Evolutionary conservation across 2,888 invertebrate species (phyloP), one percentile per base, ranked within the genome.

Genomic region (Eueremaeus valkanovi): DNA sequence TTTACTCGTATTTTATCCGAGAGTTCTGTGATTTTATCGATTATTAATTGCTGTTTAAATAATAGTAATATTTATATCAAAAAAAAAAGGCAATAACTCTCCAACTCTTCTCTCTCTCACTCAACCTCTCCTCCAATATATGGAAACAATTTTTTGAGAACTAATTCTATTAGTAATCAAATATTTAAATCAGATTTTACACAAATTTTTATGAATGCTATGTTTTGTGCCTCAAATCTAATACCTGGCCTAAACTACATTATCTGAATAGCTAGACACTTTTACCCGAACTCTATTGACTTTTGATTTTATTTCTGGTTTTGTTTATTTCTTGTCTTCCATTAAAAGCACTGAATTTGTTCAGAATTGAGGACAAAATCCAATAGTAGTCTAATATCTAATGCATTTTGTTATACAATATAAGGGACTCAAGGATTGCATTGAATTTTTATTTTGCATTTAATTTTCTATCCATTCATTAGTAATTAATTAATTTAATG

Each of bases 1-100:
- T 55, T 58, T 58, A 18, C 9, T 45, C 18, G 45, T 6, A 45
- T 45, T 58, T 18, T 29, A 58, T 29, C 16, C 29, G 29, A 58
- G 31, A 58, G 58, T 58, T 58, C 58, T 58, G 58, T 58, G 58
- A 58, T 58, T 58, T 58, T 29, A 51, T 13, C 58, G 31, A 58
- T 13, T 29, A 58, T 58, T 58, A 29, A 58, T 29, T 29, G 31
- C 29, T 58, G 27, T 29, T 58, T 55, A 55, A 55, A 29, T 29
- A 29, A 58, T 29, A 29, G 31, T 8, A 2, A 24, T 29, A 9
- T 55, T 3, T 31, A 13, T 55, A 29, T 5, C 13, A 18, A 29
- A 27, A 58, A 29, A 16, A 11, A 58, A 58, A 29, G 58, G 58
- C 58, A 58, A 58, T 58, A 58, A 58, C 29, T 58, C 21, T 29